A percentile compares a stretch with the other conserved stretches of the same genome.
phyloP scores from a whole-genome alignment of 2,797 vertebrate species.

The Discoglossus pictus region DNA sequence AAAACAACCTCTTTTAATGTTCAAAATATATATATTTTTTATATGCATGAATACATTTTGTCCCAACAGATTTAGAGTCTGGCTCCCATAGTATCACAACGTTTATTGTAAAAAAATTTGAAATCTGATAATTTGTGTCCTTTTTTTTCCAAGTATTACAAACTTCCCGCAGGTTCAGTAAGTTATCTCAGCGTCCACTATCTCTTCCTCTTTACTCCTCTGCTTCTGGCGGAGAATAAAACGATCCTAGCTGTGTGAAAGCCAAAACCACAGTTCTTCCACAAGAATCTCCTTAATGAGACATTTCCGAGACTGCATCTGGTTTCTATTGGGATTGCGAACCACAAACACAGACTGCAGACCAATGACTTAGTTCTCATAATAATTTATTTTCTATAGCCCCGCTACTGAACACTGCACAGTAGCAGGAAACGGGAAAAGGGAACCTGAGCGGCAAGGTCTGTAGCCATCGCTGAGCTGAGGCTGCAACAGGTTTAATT shows the following conservation, averaged over 20 bases:
- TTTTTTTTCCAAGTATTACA: neutral
- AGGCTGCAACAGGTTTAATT: too few relatives aligned
- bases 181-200: neutral
- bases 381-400: constrained; percentile 19
- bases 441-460: too few relatives aligned
- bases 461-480: too few relatives aligned
- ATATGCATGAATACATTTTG: too few relatives aligned
- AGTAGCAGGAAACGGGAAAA: too few relatives aligned
- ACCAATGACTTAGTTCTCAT: constrained; percentile 24
- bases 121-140: too few relatives aligned
- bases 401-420: neutral
- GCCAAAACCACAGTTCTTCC: neutral
- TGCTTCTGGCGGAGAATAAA: neutral
- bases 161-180: neutral
- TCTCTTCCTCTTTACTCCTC: constrained; percentile 6
- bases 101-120: too few relatives aligned
- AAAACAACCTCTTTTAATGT: too few relatives aligned
- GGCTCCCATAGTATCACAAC: too few relatives aligned
- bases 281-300: constrained; percentile 20
- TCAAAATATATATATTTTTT: too few relatives aligned
- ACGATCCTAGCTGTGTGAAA: neutral
- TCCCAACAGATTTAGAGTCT: too few relatives aligned
- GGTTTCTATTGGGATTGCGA: constrained; percentile 22
- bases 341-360: constrained; percentile 23
- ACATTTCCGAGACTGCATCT: constrained; percentile 30